A percentile compares a stretch with the other conserved stretches of the same genome.
Evolutionary conservation across 2,113 vertebrate species (phyloP).

Genomic region (Murina feae): DNA sequence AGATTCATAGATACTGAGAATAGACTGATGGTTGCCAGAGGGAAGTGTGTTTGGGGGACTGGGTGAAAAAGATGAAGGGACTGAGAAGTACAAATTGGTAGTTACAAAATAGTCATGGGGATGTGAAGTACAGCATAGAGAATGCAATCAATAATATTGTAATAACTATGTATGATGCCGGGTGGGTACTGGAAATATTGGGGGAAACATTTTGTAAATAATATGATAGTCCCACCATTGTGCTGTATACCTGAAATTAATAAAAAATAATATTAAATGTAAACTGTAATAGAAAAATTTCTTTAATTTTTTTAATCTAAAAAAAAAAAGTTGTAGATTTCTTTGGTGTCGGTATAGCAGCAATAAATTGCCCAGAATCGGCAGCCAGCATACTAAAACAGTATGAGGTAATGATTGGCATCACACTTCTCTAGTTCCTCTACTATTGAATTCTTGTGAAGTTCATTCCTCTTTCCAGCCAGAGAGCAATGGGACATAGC

Average conservation of each 20-base stretch:
- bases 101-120: not conserved
- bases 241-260: not conserved
- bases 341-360: slow-evolving; percentile 89
- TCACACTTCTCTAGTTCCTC: slow-evolving; percentile 94
- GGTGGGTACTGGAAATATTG: not conserved
- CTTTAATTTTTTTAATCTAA: not conserved
- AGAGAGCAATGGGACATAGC: slow-evolving; percentile 92
- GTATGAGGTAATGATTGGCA: slow-evolving; percentile 92
- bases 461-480: slow-evolving; percentile 91
- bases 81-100: not conserved
- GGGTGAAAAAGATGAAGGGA: not conserved
- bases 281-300: not conserved
- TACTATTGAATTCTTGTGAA: slow-evolving; percentile 86
- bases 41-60: not conserved
- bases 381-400: slow-evolving; percentile 93
- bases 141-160: not conserved
- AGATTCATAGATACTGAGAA: not conserved
- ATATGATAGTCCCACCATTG: not conserved
- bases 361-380: slow-evolving; percentile 91
- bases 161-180: not conserved
- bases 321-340: slow-evolving; percentile 84
- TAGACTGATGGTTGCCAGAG: not conserved
- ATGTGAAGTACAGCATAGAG: not conserved
- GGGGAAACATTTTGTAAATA: not conserved
- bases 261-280: not conserved